These are phyloP conservation scores for Euura lappo DNA, from an alignment of 1,140 invertebrate genomes.

Conservation along the genomic window DNA sequence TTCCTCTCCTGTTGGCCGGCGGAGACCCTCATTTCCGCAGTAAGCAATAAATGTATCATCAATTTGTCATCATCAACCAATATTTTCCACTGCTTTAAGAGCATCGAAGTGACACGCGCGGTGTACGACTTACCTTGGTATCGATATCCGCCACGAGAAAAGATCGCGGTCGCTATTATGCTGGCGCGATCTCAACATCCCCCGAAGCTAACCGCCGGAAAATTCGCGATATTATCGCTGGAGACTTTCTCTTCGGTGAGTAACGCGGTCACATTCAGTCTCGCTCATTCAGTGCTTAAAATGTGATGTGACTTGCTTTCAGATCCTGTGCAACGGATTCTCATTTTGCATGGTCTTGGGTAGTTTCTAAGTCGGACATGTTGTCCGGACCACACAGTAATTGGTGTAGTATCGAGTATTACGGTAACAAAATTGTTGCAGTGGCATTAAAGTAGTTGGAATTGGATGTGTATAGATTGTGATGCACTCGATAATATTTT, in stretches of 20 bases:
- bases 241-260: conserved; percentile 39
- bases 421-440: no score
- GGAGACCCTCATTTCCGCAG: neutral
- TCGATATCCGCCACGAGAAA: neutral
- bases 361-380: no score
- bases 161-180: conserved; percentile 18
- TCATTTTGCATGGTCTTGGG: neutral
- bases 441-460: no score
- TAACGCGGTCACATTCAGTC: neutral
- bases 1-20: neutral
- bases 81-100: neutral
- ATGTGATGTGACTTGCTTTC: neutral
- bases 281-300: neutral
- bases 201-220: conserved; percentile 49
- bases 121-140: neutral
- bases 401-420: no score
- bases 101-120: neutral
- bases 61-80: no score
- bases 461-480: no score
- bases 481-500: no score
- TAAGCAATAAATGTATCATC: neutral
- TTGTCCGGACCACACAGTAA: no score
- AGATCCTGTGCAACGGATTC: neutral
- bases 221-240: conserved; percentile 51
- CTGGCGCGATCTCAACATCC: conserved; percentile 48